These are phyloP conservation scores for Myotis yumanensis DNA, from an alignment of 2,113 vertebrate species.

Conservation along the genomic window DNA sequence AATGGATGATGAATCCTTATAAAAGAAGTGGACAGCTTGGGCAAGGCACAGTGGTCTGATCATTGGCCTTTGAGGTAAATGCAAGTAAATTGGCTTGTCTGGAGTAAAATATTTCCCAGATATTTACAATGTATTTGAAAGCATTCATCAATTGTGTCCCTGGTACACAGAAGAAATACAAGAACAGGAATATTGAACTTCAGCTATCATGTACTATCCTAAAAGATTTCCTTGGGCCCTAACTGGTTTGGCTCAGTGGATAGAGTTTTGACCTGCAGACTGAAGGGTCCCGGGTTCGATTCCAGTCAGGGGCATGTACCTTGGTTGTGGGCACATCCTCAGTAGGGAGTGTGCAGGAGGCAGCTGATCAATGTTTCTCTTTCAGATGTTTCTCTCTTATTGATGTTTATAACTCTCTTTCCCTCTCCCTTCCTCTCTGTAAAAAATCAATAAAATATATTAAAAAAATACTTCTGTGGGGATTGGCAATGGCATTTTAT, in stretches of 20 bases:
- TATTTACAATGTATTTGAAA: not conserved
- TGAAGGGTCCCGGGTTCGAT: too few relatives aligned
- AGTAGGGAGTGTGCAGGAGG: too few relatives aligned
- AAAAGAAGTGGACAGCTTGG: not conserved
- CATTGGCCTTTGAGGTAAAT: not conserved
- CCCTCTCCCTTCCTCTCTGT: too few relatives aligned
- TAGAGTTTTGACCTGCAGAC: too few relatives aligned
- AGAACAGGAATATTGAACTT: not conserved
- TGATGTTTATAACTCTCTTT: too few relatives aligned
- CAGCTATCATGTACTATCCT: not conserved
- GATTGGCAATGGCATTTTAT: not conserved
- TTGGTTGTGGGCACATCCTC: too few relatives aligned
- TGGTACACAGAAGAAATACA: conserved; percentile 8
- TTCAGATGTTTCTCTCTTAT: too few relatives aligned
- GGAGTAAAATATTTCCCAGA: not conserved
- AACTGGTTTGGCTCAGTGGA: too few relatives aligned
- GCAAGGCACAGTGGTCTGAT: not conserved
- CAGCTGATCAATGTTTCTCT: too few relatives aligned
- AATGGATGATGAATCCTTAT: not conserved
- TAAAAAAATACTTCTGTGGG: not conserved
- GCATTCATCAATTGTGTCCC: not conserved
- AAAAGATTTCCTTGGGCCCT: not conserved
- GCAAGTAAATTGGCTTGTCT: not conserved
- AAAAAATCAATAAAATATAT: too few relatives aligned
- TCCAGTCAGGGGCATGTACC: too few relatives aligned